Evolutionary conservation across 2,888 invertebrate genomes (phyloP), one percentile per base, ranked within the genome.

Genomic region (Rhopalosiphum nymphaeae): DNA sequence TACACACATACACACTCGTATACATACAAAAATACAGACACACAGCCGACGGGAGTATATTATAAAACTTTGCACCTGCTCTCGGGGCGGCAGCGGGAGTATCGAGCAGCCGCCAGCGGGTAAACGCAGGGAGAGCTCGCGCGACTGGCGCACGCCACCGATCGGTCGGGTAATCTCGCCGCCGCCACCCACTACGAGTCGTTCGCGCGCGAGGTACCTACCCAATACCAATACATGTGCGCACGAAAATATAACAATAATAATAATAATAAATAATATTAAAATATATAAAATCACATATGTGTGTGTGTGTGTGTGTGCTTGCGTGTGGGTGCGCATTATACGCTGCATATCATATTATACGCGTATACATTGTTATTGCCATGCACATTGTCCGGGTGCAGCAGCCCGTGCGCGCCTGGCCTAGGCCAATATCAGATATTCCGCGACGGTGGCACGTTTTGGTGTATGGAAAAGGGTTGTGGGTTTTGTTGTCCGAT

Each of bases 131-230:
- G 93, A 89, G 92, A 89, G 78, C 93, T 93, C 93, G 93, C 89
- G 93, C 89, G 93, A 89, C 93, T 44, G 93, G 93, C 93, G 89
- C 89, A 78, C 93, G 93, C 93, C 93, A 93, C 93, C n/a, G 84
- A 89, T 84, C 89, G 49, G 84, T 53, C 78, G 11, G 36, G 36
- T 21, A 78, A 78, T 78, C 78, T 86, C 46, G 78, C 91, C 36
- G 44, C 46, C 93, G 88, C 93, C 93, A 93, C 93, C 93, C 93
- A 93, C 93, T 89, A 93, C n/a, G 93, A 86, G 13, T 13, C 57
- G 56, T 25, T 44, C 56, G 91, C 84, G 84, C 84, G 91, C 89
- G 57, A 84, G 36, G 21, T 46, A 89, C 42, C 84, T 46, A 42
- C 56, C 16, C 36, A 46, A 78, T 78, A 78, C 78, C 78, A 78